Evolutionary conservation across 2,888 invertebrate species (phyloP).

Genomic region (Chalcosyrphus nemorum): DNA sequence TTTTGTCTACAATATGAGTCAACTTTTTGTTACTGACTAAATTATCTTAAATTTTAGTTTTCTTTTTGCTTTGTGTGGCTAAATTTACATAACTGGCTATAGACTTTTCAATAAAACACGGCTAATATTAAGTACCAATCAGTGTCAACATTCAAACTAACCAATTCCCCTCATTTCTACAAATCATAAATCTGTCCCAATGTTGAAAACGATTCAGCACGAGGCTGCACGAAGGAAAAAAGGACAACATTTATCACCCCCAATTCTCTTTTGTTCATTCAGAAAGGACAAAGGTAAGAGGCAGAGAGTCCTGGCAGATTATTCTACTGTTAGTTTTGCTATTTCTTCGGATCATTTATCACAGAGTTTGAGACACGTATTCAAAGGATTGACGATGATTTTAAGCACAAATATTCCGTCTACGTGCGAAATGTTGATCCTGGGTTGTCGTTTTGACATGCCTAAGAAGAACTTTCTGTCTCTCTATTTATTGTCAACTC

Average conservation of each 20-base stretch:
- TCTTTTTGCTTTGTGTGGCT: too few relatives aligned
- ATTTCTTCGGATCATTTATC: constrained; percentile 69
- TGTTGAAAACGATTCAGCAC: constrained; percentile 55
- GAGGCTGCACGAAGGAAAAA: constrained; percentile 33
- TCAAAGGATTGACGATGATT: constrained; percentile 72
- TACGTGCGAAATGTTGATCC: constrained; percentile 71
- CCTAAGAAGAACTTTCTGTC: constrained; percentile 52
- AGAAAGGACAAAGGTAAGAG: neutral
- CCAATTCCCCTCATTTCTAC: constrained; percentile 48
- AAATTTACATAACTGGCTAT: too few relatives aligned
- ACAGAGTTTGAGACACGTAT: constrained; percentile 65
- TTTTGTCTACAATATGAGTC: too few relatives aligned
- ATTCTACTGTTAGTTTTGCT: constrained; percentile 63
- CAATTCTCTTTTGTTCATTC: neutral
- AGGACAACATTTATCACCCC: neutral
- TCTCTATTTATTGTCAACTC: neutral
- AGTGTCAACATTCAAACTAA: constrained; percentile 24
- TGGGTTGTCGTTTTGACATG: constrained; percentile 58
- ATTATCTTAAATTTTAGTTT: too few relatives aligned
- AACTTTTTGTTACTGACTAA: too few relatives aligned
- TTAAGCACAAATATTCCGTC: constrained; percentile 67
- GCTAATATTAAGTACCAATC: too few relatives aligned
- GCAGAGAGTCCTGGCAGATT: constrained; percentile 42
- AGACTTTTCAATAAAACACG: too few relatives aligned
- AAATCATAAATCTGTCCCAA: constrained; percentile 64